A percentile compares a stretch with the other conserved stretches of the same genome.
phyloP scores from a whole-genome alignment of 2,797 vertebrate species.

The Argya squamiceps region DNA sequence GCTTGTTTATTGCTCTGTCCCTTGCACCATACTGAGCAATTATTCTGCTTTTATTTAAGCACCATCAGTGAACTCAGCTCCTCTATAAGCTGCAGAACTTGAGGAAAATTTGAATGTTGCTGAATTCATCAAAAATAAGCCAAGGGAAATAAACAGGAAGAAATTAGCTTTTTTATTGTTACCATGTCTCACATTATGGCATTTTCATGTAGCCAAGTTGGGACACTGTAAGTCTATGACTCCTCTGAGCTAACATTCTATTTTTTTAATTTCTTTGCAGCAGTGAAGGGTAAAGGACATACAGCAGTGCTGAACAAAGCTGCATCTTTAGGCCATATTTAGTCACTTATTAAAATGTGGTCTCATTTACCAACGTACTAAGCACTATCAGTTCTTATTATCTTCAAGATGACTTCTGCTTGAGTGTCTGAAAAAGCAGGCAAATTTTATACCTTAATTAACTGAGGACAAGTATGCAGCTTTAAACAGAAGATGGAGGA shows the following conservation, averaged over 20 bases:
- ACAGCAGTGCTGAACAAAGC: not conserved
- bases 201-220: not conserved
- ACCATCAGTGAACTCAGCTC: not conserved
- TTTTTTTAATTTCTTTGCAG: not conserved
- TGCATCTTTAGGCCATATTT: not conserved
- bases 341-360: not conserved
- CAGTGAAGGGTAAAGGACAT: not conserved
- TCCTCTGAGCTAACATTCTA: not conserved
- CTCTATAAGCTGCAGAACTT: not conserved
- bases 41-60: slow-evolving; percentile 1
- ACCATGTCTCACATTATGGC: not conserved
- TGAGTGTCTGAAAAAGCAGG: not conserved
- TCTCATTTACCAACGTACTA: not conserved
- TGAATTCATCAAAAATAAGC: not conserved
- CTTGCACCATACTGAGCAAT: not conserved
- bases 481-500: not conserved
- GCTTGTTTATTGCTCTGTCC: not conserved
- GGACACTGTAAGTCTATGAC: not conserved
- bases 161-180: not conserved
- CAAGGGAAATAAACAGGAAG: not conserved
- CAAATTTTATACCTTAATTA: not conserved
- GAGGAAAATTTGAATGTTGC: not conserved
- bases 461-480: not conserved
- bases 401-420: not conserved
- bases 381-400: not conserved